Evolutionary conservation across 2,888 invertebrate genomes (phyloP), one percentile per base, ranked within the genome.

Genomic region (Tanytarsus gracilentus): DNA sequence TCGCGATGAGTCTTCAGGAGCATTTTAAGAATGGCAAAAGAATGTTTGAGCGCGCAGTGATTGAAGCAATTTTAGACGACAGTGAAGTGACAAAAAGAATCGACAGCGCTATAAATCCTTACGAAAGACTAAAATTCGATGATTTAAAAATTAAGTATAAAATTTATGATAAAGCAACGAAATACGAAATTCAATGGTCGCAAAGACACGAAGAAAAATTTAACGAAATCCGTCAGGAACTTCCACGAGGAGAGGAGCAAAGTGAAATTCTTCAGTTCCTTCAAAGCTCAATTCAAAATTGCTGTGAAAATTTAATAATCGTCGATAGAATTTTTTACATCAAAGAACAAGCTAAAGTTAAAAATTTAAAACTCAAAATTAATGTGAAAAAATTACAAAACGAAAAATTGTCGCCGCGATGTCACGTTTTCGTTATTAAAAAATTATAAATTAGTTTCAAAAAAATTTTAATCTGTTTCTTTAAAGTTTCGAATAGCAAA

Each of bases 401-500:
- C 68, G 80, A 81, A 64, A 71, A 71, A 61, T 71, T 80, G 64
- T 85, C 85, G n/a, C 84, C 85, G 0, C 76, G 84, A 66, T 83
- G 84, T 70, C 75, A 78, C 65, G 83, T 79, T 30, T 70, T 84
- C 63, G 67, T 82, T 64, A 80, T 79, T 61, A 69, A 69, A 66
- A 82, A 81, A 71, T n/a, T n/a, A n/a, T n/a, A n/a, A n/a, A n/a
- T n/a, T n/a, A n/a, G n/a, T n/a, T n/a, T n/a, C n/a, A n/a, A n/a
- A n/a, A n/a, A n/a, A n/a, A n/a, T n/a, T n/a, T n/a, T n/a, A n/a
- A n/a, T n/a, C n/a, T n/a, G n/a, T n/a, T n/a, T n/a, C n/a, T n/a
- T n/a, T n/a, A n/a, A n/a, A n/a, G n/a, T n/a, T n/a, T n/a, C n/a
- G n/a, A n/a, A n/a, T n/a, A n/a, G n/a, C n/a, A n/a, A n/a, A n/a